Conservation (phyloP, 2,113 vertebrate species). For the Carassius carassius region DNA sequence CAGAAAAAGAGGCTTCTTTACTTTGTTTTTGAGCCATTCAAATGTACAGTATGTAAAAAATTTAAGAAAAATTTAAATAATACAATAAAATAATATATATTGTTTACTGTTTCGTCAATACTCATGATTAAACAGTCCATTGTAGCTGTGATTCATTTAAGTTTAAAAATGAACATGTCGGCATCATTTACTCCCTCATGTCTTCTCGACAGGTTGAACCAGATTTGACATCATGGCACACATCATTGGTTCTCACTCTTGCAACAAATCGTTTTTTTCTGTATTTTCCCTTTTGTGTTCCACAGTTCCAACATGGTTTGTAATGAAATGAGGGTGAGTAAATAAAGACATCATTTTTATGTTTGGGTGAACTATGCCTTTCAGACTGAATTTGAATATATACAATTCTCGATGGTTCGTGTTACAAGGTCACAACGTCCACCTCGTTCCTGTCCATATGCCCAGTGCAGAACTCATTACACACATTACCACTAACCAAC, state of each 20-base stretch:
- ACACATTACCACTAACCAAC: conserved; percentile 43
- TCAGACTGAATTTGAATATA: not conserved
- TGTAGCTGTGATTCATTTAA: not conserved
- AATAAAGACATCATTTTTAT: not conserved
- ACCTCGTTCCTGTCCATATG: conserved; percentile 38
- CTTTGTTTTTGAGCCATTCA: too few relatives aligned
- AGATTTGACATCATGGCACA: not conserved
- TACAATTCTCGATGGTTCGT: not conserved
- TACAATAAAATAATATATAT: too few relatives aligned
- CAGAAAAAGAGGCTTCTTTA: too few relatives aligned
- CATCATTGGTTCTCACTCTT: not conserved
- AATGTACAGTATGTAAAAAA: too few relatives aligned
- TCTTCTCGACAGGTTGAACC: not conserved
- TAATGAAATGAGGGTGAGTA: not conserved
- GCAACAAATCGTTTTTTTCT: not conserved
- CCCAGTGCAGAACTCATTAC: conserved; percentile 44
- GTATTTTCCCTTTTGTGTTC: not conserved
- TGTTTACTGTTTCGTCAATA: too few relatives aligned
- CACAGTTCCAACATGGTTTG: not conserved
- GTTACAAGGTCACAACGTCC: conserved; percentile 45
- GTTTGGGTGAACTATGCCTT: not conserved
- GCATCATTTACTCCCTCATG: not conserved
- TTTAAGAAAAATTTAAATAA: too few relatives aligned
- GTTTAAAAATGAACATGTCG: not conserved
- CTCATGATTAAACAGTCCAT: not conserved